Conservation (phyloP, 2,797 vertebrate genomes). For the Anolis apletophallus region DNA sequence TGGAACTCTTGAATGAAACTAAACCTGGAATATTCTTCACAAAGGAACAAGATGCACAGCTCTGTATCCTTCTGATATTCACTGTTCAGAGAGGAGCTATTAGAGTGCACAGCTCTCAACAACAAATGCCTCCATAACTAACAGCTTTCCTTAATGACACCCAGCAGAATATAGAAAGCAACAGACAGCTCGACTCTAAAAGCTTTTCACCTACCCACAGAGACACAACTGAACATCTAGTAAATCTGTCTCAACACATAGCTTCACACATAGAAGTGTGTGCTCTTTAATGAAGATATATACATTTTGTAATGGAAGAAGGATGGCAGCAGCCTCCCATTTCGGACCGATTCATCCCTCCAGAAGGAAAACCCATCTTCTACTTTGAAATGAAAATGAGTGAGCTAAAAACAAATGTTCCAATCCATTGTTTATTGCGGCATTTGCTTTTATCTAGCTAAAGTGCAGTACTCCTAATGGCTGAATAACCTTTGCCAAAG, state of each 20-base stretch:
- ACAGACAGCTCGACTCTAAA: constrained; percentile 61
- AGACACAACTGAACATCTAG: constrained; percentile 42
- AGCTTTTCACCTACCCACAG: constrained; percentile 60
- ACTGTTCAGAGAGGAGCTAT: constrained; percentile 53
- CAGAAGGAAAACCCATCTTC: neutral
- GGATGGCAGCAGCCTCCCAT: neutral
- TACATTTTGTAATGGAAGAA: constrained; percentile 16
- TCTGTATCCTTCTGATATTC: constrained; percentile 43
- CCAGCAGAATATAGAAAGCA: constrained; percentile 59
- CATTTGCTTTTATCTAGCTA: constrained; percentile 35
- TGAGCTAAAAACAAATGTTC: neutral
- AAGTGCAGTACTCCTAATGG: constrained; percentile 50
- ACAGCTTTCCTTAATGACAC: constrained; percentile 63
- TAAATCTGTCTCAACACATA: constrained; percentile 45
- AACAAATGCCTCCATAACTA: constrained; percentile 32
- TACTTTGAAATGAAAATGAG: neutral
- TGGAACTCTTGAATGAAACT: neutral
- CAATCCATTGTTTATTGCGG: constrained; percentile 42
- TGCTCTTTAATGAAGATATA: neutral
- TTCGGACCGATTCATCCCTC: neutral
- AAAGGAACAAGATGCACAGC: neutral
- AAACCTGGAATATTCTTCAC: neutral
- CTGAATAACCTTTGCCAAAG: neutral
- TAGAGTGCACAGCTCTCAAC: constrained; percentile 55
- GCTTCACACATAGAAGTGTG: constrained; percentile 30